A percentile compares a stretch with the other conserved stretches of the same genome.
Evolutionary conservation across 2,888 invertebrate genomes (phyloP).

Genomic region (Globia sparganii): DNA sequence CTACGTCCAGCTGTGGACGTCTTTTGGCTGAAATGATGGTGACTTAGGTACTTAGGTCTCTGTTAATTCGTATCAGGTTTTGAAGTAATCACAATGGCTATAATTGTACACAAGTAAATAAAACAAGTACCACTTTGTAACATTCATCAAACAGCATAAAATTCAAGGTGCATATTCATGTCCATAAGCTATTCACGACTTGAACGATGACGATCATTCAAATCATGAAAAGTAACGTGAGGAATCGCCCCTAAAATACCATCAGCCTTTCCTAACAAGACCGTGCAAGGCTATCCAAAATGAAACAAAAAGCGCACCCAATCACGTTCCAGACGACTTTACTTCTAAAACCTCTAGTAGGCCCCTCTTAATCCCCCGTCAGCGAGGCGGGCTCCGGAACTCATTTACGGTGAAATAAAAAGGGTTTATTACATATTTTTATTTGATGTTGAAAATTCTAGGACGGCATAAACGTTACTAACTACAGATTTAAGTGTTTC

Average conservation of each 20-base stretch:
- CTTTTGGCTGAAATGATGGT: no score
- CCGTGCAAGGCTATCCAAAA: background rate
- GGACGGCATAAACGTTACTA: slow-evolving; percentile 64
- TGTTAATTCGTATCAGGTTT: background rate
- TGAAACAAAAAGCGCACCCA: slow-evolving; percentile 22
- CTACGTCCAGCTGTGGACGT: no score
- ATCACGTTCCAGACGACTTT: slow-evolving; percentile 30
- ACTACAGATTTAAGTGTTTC: slow-evolving; percentile 59
- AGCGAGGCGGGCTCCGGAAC: slow-evolving; percentile 79
- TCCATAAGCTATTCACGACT: no score
- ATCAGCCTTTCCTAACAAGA: background rate
- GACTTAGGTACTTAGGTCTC: background rate
- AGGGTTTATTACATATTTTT: slow-evolving; percentile 86
- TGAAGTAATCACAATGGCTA: background rate
- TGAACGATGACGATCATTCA: no score
- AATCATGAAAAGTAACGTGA: no score
- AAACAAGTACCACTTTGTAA: no score
- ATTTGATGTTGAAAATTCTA: slow-evolving; percentile 76
- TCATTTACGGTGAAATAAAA: slow-evolving; percentile 85
- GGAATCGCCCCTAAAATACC: background rate
- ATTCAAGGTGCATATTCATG: background rate
- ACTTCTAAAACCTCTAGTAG: slow-evolving; percentile 66
- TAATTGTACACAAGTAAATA: no score
- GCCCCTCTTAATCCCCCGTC: slow-evolving; percentile 77
- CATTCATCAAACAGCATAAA: background rate